Percentiles rank a stretch among this genome's conserved stretches.
Evolutionary conservation across 2,797 vertebrate species (phyloP).

Genomic region (Neosilurus mollespiculum): DNA sequence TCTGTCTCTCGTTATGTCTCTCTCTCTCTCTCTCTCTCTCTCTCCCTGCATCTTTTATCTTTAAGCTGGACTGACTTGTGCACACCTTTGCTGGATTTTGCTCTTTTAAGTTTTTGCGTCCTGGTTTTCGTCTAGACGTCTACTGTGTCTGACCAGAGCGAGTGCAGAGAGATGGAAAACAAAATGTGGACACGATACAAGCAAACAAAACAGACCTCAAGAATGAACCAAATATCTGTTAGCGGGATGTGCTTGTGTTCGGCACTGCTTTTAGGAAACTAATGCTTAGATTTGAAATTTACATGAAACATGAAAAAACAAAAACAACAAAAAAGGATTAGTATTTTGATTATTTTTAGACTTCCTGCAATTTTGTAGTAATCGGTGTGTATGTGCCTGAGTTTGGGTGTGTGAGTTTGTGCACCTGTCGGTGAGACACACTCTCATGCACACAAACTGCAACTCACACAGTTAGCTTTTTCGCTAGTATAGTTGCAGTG

Average conservation of each 20-base stretch:
- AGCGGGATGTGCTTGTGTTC: conserved; percentile 38
- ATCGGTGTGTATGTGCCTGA: conserved; percentile 16
- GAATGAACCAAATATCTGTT: background rate
- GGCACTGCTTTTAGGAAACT: conserved; percentile 48
- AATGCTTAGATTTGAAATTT: conserved; percentile 27
- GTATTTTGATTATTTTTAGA: background rate
- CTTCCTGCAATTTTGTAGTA: conserved; percentile 33
- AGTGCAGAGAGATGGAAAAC: conserved; percentile 73
- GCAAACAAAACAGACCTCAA: conserved; percentile 9
- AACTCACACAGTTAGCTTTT: conserved; percentile 40
- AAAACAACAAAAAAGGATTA: background rate
- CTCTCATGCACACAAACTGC: conserved; percentile 33
- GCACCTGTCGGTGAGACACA: background rate
- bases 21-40: conserved; percentile 61
- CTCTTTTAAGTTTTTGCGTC: conserved; percentile 51
- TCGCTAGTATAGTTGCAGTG: conserved; percentile 42
- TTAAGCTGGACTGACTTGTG: conserved; percentile 73
- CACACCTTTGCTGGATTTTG: conserved; percentile 73
- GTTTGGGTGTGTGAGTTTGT: conserved; percentile 33
- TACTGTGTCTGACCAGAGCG: conserved; percentile 63
- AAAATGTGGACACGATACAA: conserved; percentile 53
- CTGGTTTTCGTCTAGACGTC: conserved; percentile 38
- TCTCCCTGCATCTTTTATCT: conserved; percentile 50
- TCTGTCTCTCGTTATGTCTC: conserved; percentile 44
- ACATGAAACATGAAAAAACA: background rate